Evolutionary conservation across 2,113 vertebrate species (phyloP), one percentile per base, ranked within the genome.

Genomic region (Cyphomyrus discorhynchus): DNA sequence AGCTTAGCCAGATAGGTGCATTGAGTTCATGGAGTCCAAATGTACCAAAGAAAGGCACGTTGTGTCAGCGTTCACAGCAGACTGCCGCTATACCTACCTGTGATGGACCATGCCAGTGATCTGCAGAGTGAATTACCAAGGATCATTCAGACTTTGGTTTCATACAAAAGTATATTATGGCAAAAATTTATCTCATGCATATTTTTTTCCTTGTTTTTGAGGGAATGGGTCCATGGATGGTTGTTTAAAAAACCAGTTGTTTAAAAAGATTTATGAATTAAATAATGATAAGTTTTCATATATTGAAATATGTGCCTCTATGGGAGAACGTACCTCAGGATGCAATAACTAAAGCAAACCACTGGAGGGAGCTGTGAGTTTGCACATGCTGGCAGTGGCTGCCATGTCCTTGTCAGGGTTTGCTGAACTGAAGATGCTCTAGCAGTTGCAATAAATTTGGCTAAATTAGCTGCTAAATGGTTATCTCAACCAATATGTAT

Each of bases 381-480:
- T 96, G 92, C 74, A 93, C 52, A 95, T 94, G 90, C 88, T 93
- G 46, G 92, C 94, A 94, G 94, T 94, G 94, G 94, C 3, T 21
- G 1, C 95, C 94, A 95, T 96, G 97, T 96, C 97, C 96, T 97
- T 97, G 96, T 96, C 96, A 96, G 95, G 93, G 93, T 95, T 95
- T 96, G 96, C 95, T 96, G 93, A 96, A 97, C 95, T 95, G 94
- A 96, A 96, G 97, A 97, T 95, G 95, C 95, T 96, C 96, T 96
- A 97, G 97, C 96, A 95, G 96, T 95, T 96, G 97, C 97, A 97
- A 98, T 99, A 98, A 97, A 98, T 98, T 97, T 98, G 97, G 97
- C 97, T 97, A 98, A 98, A 98, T 99, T 97, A 99, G 98, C 96
- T 97, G 97, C 97, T 98, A 98, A 99, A 99, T 98, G 98, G 97